phyloP scores from a whole-genome alignment of 2,113 vertebrate species.

The Paraplagusia blochii region DNA sequence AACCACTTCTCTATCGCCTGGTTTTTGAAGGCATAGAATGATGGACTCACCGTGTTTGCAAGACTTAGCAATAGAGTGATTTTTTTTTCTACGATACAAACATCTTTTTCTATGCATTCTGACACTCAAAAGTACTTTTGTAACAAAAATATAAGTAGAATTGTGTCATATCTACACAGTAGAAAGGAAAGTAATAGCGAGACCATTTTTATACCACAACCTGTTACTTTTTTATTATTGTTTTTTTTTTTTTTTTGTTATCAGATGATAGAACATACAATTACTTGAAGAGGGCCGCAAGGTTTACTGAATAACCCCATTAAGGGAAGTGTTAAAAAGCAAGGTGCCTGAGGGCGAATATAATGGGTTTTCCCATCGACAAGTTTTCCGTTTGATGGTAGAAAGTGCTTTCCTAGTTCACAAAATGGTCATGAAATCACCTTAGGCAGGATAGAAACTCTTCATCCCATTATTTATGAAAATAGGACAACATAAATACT shows the following conservation, averaged over 20 bases:
- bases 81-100: too few species aligned
- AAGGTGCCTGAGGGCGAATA: slow-evolving; percentile 54
- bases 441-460: slow-evolving; percentile 22
- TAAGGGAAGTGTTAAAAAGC: slow-evolving; percentile 63
- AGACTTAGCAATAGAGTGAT: too few species aligned
- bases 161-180: slow-evolving; percentile 28
- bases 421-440: slow-evolving; percentile 29
- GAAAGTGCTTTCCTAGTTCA: slow-evolving; percentile 37
- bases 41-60: slow-evolving; percentile 9
- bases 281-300: slow-evolving; percentile 60
- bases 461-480: slow-evolving; percentile 34
- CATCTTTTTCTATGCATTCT: too few species aligned
- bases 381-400: slow-evolving; percentile 48
- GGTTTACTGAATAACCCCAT: slow-evolving; percentile 65
- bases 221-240: slow-evolving; percentile 50
- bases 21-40: slow-evolving; percentile 26
- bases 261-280: slow-evolving; percentile 68
- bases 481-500: slow-evolving; percentile 22
- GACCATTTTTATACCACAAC: slow-evolving; percentile 44
- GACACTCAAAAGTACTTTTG: too few species aligned
- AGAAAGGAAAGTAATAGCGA: slow-evolving; percentile 41
- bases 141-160: too few species aligned
- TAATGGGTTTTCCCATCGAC: slow-evolving; percentile 67
- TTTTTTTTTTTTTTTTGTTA: slow-evolving; percentile 48
- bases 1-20: slow-evolving; percentile 37